A percentile compares a stretch with the other conserved stretches of the same genome.
These are phyloP conservation scores for Polypedilum vanderplanki DNA, from an alignment of 1,140 invertebrate species.

Conservation along the genomic window DNA sequence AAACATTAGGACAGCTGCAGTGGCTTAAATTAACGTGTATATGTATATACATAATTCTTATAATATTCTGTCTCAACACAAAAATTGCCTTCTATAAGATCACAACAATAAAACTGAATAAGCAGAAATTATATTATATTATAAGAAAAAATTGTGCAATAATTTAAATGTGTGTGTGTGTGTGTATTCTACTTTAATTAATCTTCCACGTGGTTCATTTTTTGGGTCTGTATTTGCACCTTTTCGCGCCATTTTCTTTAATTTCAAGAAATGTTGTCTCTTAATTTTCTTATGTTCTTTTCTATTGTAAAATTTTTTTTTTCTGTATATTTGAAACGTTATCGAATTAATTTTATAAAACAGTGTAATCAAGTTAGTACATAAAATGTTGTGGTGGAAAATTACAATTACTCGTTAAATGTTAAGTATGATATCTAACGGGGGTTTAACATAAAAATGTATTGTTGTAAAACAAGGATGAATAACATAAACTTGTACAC, in stretches of 20 bases:
- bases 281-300: too few relatives aligned
- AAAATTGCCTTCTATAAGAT: not conserved
- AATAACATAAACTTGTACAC: not conserved
- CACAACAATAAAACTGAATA: not conserved
- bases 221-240: not conserved
- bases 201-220: not conserved
- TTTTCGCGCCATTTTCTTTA: not conserved
- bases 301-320: too few relatives aligned
- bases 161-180: not conserved
- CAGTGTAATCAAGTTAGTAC: too few relatives aligned
- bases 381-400: not conserved
- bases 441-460: not conserved
- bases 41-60: not conserved
- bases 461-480: not conserved
- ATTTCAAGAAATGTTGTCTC: not conserved
- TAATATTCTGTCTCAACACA: not conserved
- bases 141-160: not conserved
- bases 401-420: not conserved
- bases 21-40: not conserved
- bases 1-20: slow-evolving; percentile 10
- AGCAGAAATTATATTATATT: not conserved
- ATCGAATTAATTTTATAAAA: too few relatives aligned
- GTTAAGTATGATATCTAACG: not conserved
- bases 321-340: too few relatives aligned
- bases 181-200: not conserved